Evolutionary conservation across 2,113 vertebrate species (phyloP), one percentile per base, ranked within the genome.

Genomic region (Zosterops borbonicus): DNA sequence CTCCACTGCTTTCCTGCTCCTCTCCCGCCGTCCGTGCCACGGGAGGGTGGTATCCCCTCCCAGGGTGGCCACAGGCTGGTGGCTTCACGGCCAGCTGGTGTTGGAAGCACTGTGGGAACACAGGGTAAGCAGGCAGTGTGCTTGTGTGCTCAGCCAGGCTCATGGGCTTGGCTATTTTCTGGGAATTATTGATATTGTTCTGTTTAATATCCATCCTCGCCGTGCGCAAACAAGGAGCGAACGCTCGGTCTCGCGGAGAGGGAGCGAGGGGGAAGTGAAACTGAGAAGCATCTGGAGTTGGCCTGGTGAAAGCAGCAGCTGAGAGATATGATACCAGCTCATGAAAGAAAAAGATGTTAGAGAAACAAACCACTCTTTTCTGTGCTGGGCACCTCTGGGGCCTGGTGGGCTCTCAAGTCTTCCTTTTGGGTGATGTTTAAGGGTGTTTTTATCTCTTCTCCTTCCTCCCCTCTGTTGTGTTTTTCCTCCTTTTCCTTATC

Each of bases 201-300:
- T 94, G 88, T 94, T 97, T 95, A 94, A 95, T 96, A 96, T 90
- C 95, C 94, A 96, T 95, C 88, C 69, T 89, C 19, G 49, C 5
- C 1, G 73, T 35, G 37, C 90, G 28, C 90, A 95, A 96, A 96
- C 92, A 94, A 55, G 93, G 85, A 90, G 68, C 3, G 2, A 62
- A 87, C 14, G 4, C 68, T 44, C 52, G 87, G 53, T 59, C 71
- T 80, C 47, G 2, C 82, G 3, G n/a, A 75, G 60, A 93, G 79
- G 28, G 71, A 77, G 19, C 1, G 52, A 93, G 91, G 93, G 92
- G 65, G 86, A 96, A 87, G 64, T 62, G 95, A 95, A 97, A 96
- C 88, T 53, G 88, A 96, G 93, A 93, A 89, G 90, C 58, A 71
- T 81, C 90, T 94, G 90, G 92, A 89, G 47, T 1, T 78, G 90